A percentile compares a stretch with the other conserved stretches of the same genome.
Evolutionary conservation across 92 coral and sea anemone genomes (phyloP).

Genomic region (Zoanthus sansibaricus): DNA sequence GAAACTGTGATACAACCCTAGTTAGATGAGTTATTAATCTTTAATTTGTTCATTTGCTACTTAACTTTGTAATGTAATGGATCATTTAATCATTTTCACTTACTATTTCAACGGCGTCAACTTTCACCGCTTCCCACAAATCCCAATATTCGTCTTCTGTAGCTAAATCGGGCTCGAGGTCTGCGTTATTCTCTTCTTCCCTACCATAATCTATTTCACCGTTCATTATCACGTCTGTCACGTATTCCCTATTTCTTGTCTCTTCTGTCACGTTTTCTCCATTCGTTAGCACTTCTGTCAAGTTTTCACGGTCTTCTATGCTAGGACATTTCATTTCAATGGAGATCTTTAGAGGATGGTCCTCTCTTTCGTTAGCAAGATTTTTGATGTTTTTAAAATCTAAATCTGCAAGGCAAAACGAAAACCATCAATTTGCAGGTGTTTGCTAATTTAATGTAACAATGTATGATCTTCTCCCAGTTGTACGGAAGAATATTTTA

Average conservation of each 20-base stretch:
- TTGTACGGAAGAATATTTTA: not conserved
- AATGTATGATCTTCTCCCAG: not conserved
- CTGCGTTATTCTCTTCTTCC: slow-evolving; percentile 11
- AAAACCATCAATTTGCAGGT: not conserved
- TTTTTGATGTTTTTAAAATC: not conserved
- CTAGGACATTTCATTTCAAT: not conserved
- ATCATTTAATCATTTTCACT: not conserved
- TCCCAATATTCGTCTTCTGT: slow-evolving; percentile 92
- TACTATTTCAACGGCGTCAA: slow-evolving; percentile 78
- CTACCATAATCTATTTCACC: slow-evolving; percentile 14
- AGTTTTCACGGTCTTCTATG: not conserved
- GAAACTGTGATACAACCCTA: not conserved
- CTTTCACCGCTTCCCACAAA: slow-evolving; percentile 92
- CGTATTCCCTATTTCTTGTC: slow-evolving; percentile 9
- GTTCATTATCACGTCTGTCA: not conserved
- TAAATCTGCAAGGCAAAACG: not conserved
- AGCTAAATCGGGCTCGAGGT: slow-evolving; percentile 69
- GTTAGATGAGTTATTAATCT: not conserved
- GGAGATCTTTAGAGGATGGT: not conserved
- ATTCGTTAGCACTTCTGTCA: not conserved
- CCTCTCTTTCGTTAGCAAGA: not conserved
- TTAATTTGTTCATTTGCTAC: too few relatives aligned
- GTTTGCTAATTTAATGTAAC: not conserved
- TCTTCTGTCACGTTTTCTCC: not conserved
- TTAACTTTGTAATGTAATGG: too few relatives aligned